Base-by-base conservation (phyloP, 2,797 vertebrate genomes). In the Chelon auratus region DNA sequence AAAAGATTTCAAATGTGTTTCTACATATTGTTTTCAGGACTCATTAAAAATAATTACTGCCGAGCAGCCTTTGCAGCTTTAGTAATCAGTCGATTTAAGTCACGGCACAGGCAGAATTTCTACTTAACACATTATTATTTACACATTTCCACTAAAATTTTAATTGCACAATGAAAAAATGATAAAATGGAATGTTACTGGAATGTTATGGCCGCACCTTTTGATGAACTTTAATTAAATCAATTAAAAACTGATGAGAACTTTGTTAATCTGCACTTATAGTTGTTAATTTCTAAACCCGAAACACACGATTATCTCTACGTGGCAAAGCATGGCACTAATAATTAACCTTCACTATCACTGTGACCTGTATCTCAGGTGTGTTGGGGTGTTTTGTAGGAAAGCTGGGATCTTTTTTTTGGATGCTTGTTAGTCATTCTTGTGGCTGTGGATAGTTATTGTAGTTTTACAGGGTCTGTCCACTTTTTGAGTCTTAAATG, bases 71-170 rank as follows among this genome's bases (percentile, higher is more conserved):
- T 63, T 18, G 3, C 24, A 26, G 24, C 24, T 26, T 26, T 26
- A 26, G 24, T 45, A n/a, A 8, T 45, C 8, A 5, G 17, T 15
- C 6, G 17, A 69, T 69, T 72, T 26, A 36, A 7, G 13, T 42
- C 4, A 15, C 33, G 62, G 5, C 42, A 42, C 51, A 48, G 24
- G 36, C 54, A 62, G 33, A 40, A 17, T 9, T 39, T 54, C 64
- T 50, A 15, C 40, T 42, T 42, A 40, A 6, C 15, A 14, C 13
- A 14, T 15, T 45, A n/a, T 45, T 17, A 17, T 42, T 50, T 30
- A n/a, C 42, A 30, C n/a, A 26, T 61, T 64, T 15, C 12, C 22
- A 68, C 13, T 5, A 8, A 53, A 71, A 62, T 8, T 40, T 24
- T 7, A 75, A 66, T 52, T 17, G 0, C 20, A 39, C 18, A 15